A percentile compares a stretch with the other conserved stretches of the same genome.
These are phyloP conservation scores for Drosophila borealis DNA, from an alignment of 2,888 invertebrate genomes.

Conservation along the genomic window DNA sequence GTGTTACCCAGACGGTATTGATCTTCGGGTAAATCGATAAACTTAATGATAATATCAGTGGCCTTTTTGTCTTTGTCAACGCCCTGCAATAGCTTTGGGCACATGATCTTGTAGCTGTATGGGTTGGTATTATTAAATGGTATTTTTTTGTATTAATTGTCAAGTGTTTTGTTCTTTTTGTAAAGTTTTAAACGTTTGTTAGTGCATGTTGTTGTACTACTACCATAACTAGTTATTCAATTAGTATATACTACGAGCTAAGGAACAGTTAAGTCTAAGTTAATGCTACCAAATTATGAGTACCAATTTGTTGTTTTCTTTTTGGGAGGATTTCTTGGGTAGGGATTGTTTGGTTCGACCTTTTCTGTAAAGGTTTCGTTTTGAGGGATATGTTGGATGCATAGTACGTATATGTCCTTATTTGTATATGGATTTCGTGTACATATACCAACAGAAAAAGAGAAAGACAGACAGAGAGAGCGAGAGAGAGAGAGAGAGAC, in stretches of 20 bases:
- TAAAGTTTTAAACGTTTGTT: slow-evolving; percentile 42
- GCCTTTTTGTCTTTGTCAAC: slow-evolving; percentile 88
- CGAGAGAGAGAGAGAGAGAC: slow-evolving; percentile 31
- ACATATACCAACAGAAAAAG: slow-evolving; percentile 23
- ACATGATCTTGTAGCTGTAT: slow-evolving; percentile 99
- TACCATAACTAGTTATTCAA: slow-evolving; percentile 32
- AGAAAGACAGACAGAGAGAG: slow-evolving; percentile 7
- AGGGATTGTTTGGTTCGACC: slow-evolving; percentile 21
- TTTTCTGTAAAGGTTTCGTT: slow-evolving; percentile 55
- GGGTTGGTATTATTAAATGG: slow-evolving; percentile 73
- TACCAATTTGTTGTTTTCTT: slow-evolving; percentile 43
- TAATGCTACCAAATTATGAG: slow-evolving; percentile 52
- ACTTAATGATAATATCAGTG: slow-evolving; percentile 92
- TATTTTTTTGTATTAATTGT: slow-evolving; percentile 52
- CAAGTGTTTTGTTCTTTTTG: slow-evolving; percentile 31
- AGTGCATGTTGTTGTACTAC: slow-evolving; percentile 36
- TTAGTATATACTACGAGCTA: slow-evolving; percentile 43
- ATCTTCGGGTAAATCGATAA: slow-evolving; percentile 94
- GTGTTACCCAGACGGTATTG: slow-evolving; percentile 98
- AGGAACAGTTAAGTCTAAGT: slow-evolving; percentile 54
- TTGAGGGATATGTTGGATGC: slow-evolving; percentile 15
- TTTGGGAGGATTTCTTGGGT: background rate
- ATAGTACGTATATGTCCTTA: slow-evolving; percentile 42
- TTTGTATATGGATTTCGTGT: slow-evolving; percentile 43
- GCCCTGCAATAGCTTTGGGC: slow-evolving; percentile 91